phyloP scores from a whole-genome alignment of 2,888 invertebrate species.

The Diarsia rubi region DNA sequence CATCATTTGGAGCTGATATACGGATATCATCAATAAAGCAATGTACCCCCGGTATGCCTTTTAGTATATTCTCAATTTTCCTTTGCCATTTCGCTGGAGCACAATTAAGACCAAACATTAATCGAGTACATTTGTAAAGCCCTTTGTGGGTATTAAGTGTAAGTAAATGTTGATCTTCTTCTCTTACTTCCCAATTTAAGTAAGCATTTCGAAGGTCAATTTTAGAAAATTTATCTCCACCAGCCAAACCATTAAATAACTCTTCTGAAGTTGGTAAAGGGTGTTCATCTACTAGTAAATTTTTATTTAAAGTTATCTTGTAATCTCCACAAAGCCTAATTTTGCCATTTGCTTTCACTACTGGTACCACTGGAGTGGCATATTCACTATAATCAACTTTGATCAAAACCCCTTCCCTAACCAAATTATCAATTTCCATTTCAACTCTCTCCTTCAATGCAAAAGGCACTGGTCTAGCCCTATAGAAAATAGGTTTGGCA shows the following conservation, averaged over 20 bases:
- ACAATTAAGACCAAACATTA: too few species aligned
- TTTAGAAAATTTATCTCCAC: not conserved
- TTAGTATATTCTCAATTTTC: not conserved
- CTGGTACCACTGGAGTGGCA: slow-evolving; percentile 9
- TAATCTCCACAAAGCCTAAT: slow-evolving; percentile 2
- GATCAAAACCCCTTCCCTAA: not conserved
- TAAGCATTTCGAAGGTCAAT: slow-evolving; percentile 1
- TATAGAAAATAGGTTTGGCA: too few species aligned
- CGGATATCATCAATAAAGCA: not conserved
- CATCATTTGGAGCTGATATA: not conserved
- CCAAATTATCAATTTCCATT: too few species aligned
- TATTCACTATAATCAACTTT: slow-evolving; percentile 10
- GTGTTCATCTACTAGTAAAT: not conserved
- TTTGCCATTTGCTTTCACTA: slow-evolving; percentile 1
- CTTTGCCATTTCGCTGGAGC: not conserved
- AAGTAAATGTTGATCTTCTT: not conserved
- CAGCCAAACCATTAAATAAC: not conserved
- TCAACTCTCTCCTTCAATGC: too few species aligned
- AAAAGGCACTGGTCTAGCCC: too few species aligned
- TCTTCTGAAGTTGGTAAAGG: slow-evolving; percentile 4
- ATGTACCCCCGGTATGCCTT: not conserved
- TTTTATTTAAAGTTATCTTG: slow-evolving; percentile 5
- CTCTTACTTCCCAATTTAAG: not conserved
- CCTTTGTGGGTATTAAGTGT: not conserved
- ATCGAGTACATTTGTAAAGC: not conserved